Conservation (phyloP, 2,113 vertebrate genomes). For the Etheostoma cragini region DNA sequence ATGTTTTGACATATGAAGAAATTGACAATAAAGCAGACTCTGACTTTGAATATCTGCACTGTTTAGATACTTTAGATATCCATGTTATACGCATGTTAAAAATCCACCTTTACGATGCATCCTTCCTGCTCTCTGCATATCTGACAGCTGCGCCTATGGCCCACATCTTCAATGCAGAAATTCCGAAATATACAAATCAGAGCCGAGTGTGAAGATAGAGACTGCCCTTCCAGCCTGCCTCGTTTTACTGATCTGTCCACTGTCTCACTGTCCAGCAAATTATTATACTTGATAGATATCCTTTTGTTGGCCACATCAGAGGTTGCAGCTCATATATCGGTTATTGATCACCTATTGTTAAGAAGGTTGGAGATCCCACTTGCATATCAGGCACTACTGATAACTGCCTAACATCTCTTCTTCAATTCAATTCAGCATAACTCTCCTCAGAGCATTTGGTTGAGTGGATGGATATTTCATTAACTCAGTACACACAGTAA, state of each 20-base stretch:
- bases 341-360: slow-evolving; percentile 60
- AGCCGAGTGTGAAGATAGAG: slow-evolving; percentile 25
- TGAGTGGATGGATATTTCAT: not conserved
- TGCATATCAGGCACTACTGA: slow-evolving; percentile 19
- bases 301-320: slow-evolving; percentile 27
- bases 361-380: slow-evolving; percentile 19
- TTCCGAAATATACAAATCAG: slow-evolving; percentile 38
- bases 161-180: slow-evolving; percentile 14
- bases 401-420: slow-evolving; percentile 6
- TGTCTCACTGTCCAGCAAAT: slow-evolving; percentile 31
- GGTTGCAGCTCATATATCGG: slow-evolving; percentile 47
- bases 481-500: not conserved
- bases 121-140: slow-evolving; percentile 2
- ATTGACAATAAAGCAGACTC: too few species aligned
- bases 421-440: slow-evolving; percentile 5
- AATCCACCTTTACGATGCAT: slow-evolving; percentile 1
- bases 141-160: slow-evolving; percentile 16
- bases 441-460: slow-evolving; percentile 18
- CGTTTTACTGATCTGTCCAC: slow-evolving; percentile 37
- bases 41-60: too few species aligned
- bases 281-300: slow-evolving; percentile 44
- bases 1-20: too few species aligned
- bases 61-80: slow-evolving; percentile 14
- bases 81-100: slow-evolving; percentile 33
- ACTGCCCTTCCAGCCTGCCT: slow-evolving; percentile 5